Base-by-base conservation (phyloP, 1,140 invertebrate species). In the Drosophila micromelanica region DNA sequence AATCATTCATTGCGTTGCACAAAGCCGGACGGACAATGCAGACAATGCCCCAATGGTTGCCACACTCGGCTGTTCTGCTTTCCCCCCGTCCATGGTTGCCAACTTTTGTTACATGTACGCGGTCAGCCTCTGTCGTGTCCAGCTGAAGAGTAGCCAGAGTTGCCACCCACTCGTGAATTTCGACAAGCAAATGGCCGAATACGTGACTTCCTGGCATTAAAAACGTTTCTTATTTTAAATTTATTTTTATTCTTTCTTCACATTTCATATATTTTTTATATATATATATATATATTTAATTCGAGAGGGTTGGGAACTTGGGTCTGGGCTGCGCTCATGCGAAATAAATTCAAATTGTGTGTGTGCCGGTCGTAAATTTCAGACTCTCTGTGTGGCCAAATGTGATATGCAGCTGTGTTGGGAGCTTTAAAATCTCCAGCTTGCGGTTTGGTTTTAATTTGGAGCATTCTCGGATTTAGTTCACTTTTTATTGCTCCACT, bases 171-270 rank as follows among this genome's bases (percentile, higher is more conserved):
- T 32, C 17, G 23, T 61, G 63, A 42, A 68, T 20, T 61, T 48
- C 55, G 55, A 57, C 55, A 45, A 55, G 52, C 52, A 55, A 55
- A 45, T 35, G 12, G 48, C 40, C 20, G 52, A 63, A 52, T 52
- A 74, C 72, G 72, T 74, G 72, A 74, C 72, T 70, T 62, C n/a
- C 57, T 74, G 40, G 59, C 72, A 63, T 69, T 74, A 38, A 74
- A 70, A 74, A 57, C 65, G 43, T 70, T 74, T 42, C 65, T 70
- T 70, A 70, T 74, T 74, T 70, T 70, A 70, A 70, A 63, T 71
- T 63, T 15, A 30, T 40, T 45, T 73, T 68, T 69, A 62, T 65
- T 42, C 12, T 6, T 52, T 43, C 43, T 20, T 48, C 38, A 12
- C 38, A 56, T 48, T 73, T 61, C n/a, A 40, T 48, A 54, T 69